Evolutionary conservation across 2,113 vertebrate species (phyloP), one percentile per base, ranked within the genome.

Genomic region (Triplophysa rosa): DNA sequence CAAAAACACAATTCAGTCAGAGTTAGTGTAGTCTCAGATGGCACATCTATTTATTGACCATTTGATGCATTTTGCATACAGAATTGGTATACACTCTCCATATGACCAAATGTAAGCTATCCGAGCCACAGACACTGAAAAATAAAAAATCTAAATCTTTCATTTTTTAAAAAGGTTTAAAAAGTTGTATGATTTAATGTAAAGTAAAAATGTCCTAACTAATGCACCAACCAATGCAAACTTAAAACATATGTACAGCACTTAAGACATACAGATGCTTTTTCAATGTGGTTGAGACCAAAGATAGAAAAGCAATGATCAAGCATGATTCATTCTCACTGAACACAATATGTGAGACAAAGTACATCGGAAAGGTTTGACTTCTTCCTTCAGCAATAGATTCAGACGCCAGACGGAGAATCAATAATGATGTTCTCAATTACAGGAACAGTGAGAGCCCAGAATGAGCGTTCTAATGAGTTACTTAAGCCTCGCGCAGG

Each of bases 341-440:
- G 52, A 23, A 72, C 21, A 52, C 54, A 81, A 49, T 64, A 26
- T 79, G 16, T 9, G 63, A 54, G 54, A 45, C 16, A 62, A 67
- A 80, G 69, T 74, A 29, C 24, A 56, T 83, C 64, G 42, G 77
- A 79, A 79, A 23, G 29, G 52, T 71, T 67, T 80, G 40, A 74
- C 71, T 74, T 67, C 63, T 78, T 29, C 26, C 49, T 64, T 80
- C 29, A 73, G 21, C 58, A 67, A 64, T 70, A 74, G 68, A 69
- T 67, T 71, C 68, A 73, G 80, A 82, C 64, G 58, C 80, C 80
- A 85, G 74, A 80, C 64, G 56, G 81, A 45, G 74, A 83, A 83
- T 85, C 84, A 78, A 85, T 85, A 85, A 58, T 33, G 66, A 74
- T 83, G 78, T 66, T 83, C 78, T 85, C 78, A 80, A 74, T 83